Evolutionary conservation across 2,888 invertebrate species (phyloP).

Genomic region (Neocrepidodera transversa): DNA sequence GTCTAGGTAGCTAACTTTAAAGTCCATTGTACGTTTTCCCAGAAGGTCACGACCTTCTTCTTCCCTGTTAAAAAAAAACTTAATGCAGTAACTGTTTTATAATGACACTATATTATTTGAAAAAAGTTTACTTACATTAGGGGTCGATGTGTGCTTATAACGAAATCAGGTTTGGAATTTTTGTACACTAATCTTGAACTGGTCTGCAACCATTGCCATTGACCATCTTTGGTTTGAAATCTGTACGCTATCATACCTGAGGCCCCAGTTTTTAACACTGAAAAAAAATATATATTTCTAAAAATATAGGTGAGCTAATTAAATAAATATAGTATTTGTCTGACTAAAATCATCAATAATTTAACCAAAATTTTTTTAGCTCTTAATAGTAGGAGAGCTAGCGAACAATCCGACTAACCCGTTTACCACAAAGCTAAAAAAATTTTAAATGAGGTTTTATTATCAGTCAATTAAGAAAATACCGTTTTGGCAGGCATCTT

Average conservation of each 20-base stretch:
- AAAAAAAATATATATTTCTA: conserved; percentile 48
- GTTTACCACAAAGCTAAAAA: no score
- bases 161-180: conserved; percentile 99
- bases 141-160: conserved; percentile 97
- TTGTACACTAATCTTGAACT: conserved; percentile 97
- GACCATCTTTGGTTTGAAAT: conserved; percentile 91
- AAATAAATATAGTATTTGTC: no score
- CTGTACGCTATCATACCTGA: conserved; percentile 99
- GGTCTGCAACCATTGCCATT: conserved; percentile 99
- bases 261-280: conserved; percentile 98
- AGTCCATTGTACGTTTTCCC: conserved; percentile 98
- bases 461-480: no score
- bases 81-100: background rate
- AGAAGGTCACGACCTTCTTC: conserved; percentile 97
- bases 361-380: no score
- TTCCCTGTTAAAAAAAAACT: conserved; percentile 71
- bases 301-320: no score
- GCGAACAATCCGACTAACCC: no score
- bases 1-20: conserved; percentile 97
- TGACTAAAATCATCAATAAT: no score
- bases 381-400: no score
- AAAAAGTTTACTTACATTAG: conserved; percentile 79
- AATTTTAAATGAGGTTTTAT: no score
- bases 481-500: no score
- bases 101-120: background rate